A percentile compares a stretch with the other conserved stretches of the same genome.
Conservation (phyloP, 2,888 invertebrate genomes). For the Tuberolachnus salignus region DNA sequence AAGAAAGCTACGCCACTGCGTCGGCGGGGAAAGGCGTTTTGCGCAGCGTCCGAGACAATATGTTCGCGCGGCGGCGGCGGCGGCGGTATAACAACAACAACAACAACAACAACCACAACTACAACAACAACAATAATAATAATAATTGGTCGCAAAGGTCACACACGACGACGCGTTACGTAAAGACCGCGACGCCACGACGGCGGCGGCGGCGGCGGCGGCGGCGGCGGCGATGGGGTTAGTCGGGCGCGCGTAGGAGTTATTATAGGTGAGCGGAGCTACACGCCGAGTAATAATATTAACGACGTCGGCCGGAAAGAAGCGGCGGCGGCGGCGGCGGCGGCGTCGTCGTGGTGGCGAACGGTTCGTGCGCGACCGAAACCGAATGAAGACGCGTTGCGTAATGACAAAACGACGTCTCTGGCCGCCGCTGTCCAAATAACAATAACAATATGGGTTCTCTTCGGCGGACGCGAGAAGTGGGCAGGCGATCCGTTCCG, state of each 20-base stretch:
- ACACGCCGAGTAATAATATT: too few species aligned
- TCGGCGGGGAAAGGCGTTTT: not conserved
- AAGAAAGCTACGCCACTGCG: not conserved
- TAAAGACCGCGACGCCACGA: constrained; percentile 3
- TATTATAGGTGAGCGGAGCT: too few species aligned
- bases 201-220: constrained; percentile 5
- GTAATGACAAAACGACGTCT: not conserved
- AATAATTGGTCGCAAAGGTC: constrained; percentile 49
- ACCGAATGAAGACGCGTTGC: constrained; percentile 28
- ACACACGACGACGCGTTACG: constrained; percentile 34
- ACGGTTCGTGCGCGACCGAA: constrained; percentile 47
- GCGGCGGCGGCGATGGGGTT: constrained; percentile 1
- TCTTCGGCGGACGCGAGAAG: too few species aligned
- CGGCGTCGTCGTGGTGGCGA: constrained; percentile 21
- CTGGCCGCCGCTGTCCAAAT: too few species aligned
- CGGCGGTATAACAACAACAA: too few species aligned
- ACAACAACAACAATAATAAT: not conserved
- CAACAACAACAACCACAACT: too few species aligned
- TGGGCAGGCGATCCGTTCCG: too few species aligned
- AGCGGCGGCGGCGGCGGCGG: not conserved
- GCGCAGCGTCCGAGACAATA: not conserved
- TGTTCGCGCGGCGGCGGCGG: constrained; percentile 9
- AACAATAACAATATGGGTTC: not conserved
- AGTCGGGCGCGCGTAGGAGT: constrained; percentile 23
- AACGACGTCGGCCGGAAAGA: not conserved